Conservation (phyloP, 2,797 vertebrate genomes). For the Sebastes iracundus region DNA sequence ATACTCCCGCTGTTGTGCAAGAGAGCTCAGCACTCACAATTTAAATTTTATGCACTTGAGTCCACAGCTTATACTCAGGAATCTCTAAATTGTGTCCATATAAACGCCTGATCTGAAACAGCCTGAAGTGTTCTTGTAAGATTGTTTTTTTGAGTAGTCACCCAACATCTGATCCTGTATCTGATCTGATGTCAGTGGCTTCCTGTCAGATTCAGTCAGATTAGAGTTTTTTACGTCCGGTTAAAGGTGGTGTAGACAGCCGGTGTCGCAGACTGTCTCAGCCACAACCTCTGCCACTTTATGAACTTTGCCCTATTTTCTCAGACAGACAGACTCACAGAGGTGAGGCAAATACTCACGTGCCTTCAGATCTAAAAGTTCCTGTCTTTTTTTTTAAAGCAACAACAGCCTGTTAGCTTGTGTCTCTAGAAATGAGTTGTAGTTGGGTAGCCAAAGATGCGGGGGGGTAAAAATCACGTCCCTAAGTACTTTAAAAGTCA, state of each 20-base stretch:
- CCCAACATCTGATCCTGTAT: not conserved
- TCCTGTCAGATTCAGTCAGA: constrained; percentile 24
- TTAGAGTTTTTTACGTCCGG: constrained; percentile 21
- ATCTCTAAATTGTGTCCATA: not conserved
- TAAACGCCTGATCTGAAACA: not conserved
- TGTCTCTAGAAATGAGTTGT: not conserved
- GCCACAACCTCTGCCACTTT: constrained; percentile 31
- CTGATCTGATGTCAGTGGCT: constrained; percentile 5
- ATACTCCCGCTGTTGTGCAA: constrained; percentile 34
- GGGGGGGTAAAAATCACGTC: not conserved
- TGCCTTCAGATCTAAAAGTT: not conserved
- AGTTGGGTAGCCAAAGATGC: not conserved
- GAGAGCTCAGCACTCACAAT: not conserved
- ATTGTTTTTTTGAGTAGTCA: constrained; percentile 8
- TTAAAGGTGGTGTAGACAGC: constrained; percentile 19
- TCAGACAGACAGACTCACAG: constrained; percentile 23
- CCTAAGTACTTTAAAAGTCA: not conserved
- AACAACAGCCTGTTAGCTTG: not conserved
- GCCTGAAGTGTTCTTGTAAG: not conserved
- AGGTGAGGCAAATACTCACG: constrained; percentile 6
- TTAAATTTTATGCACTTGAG: not conserved
- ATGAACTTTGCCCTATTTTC: constrained; percentile 70
- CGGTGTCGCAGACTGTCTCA: constrained; percentile 27
- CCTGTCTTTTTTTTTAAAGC: not conserved
- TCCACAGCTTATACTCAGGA: not conserved